Percentiles rank a stretch among this genome's conserved stretches.
phyloP scores from a whole-genome alignment of 92 coral and sea anemone species.

The Epizoanthus illoricatus region DNA sequence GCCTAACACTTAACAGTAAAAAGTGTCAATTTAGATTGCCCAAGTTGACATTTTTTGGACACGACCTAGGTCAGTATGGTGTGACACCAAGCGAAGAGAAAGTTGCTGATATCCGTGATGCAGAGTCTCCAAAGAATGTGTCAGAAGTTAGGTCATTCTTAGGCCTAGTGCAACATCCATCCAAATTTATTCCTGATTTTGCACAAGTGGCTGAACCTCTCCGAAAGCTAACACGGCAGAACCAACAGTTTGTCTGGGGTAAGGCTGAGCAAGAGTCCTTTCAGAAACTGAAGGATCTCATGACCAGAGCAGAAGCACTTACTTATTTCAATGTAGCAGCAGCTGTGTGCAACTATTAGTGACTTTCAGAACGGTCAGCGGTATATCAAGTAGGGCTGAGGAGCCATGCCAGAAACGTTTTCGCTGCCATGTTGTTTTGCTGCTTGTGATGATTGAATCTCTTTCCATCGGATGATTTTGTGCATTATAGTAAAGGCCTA shows the following conservation, averaged over 20 bases:
- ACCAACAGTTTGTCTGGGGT: conserved; percentile 49
- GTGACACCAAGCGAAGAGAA: conserved; percentile 61
- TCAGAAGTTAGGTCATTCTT: conserved; percentile 57
- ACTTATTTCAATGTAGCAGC: conserved; percentile 62
- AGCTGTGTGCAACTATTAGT: too few relatives aligned
- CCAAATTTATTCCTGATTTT: conserved; percentile 58
- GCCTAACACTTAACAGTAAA: conserved; percentile 6
- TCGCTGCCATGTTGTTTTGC: too few relatives aligned
- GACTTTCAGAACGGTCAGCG: too few relatives aligned
- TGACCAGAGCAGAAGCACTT: conserved; percentile 44
- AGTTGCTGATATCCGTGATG: conserved; percentile 43
- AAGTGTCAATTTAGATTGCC: conserved; percentile 59
- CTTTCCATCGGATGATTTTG: too few relatives aligned
- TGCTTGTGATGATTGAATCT: too few relatives aligned
- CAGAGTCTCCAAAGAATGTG: conserved; percentile 38
- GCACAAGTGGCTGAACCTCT: conserved; percentile 51
- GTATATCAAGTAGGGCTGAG: too few relatives aligned
- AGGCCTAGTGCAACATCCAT: conserved; percentile 48
- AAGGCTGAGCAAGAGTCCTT: conserved; percentile 48
- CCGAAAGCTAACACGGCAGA: conserved; percentile 49
- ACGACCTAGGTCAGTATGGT: conserved; percentile 46
- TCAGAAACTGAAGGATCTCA: conserved; percentile 23
- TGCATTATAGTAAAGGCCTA: too few relatives aligned
- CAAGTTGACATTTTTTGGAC: conserved; percentile 56
- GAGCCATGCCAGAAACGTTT: too few relatives aligned